Evolutionary conservation across 2,113 vertebrate species (phyloP).

Genomic region (Oxyura jamaicensis): DNA sequence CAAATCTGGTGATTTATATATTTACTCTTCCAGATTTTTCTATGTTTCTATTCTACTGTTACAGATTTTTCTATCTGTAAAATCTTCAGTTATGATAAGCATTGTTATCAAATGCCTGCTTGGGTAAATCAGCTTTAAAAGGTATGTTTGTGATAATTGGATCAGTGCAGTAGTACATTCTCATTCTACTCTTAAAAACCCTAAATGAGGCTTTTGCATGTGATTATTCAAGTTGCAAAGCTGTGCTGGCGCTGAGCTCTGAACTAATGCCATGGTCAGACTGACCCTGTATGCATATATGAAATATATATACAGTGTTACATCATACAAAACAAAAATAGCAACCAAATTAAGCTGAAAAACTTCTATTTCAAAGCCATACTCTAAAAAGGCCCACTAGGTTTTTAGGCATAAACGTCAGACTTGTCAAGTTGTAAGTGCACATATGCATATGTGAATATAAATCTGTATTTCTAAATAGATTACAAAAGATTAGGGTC

Average conservation of each 20-base stretch:
- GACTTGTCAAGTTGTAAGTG: neutral
- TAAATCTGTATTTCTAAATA: neutral
- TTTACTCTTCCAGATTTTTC: conserved; percentile 36
- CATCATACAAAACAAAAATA: neutral
- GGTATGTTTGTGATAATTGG: conserved; percentile 32
- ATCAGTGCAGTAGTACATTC: neutral
- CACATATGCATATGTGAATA: neutral
- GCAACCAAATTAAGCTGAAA: neutral
- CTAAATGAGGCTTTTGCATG: neutral
- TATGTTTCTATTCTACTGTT: conserved; percentile 10
- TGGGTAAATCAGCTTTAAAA: conserved; percentile 20
- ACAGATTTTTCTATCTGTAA: conserved; percentile 26
- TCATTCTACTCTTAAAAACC: neutral
- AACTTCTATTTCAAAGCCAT: neutral
- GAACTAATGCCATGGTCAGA: neutral
- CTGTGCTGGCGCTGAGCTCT: neutral
- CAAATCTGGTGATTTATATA: conserved; percentile 35
- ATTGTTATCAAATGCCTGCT: neutral
- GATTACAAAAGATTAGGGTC: neutral
- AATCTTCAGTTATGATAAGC: conserved; percentile 53
- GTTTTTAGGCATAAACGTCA: neutral
- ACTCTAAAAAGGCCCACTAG: neutral
- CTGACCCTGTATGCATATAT: neutral
- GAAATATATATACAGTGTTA: neutral
- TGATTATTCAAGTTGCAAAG: neutral